Base-by-base conservation (phyloP, 2,797 vertebrate species). In the Pipistrellus kuhlii region DNA sequence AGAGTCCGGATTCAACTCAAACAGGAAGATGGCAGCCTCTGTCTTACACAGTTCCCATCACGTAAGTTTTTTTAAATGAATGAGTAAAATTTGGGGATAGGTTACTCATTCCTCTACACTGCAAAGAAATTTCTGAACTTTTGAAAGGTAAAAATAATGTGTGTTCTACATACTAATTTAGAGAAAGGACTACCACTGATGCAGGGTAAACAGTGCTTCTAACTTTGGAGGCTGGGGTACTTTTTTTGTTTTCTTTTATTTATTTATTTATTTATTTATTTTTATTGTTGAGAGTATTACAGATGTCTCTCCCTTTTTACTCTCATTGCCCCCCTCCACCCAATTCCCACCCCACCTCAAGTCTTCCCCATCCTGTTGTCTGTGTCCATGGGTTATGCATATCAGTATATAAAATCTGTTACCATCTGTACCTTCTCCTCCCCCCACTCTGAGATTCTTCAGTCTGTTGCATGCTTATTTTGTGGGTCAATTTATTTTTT, bases 1-100 rank as follows among this genome's bases (percentile, higher is more conserved):
- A 98, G 99, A 93, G 99, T 99, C 87, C 97, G 99, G 41, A 98
- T 99, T 35, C 99, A 99, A 97, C 97, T 99, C 53, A 99, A 98
- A 96, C 98, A 99, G 88, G 98, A 98, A 30, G 99, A 99, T 88
- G 99, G 99, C 69, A 99, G 96, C 83, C 95, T 99, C 0, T 99
- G 99, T 97, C 98, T 98, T 87, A 98, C 99, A 8, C 99, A 99
- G 75, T 99, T 99, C 96, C 93, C 98, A 55, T 99, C 99, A 92
- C 99, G 99, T 99, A 97, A 99, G 99, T 98, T 48, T 53, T 13
- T 88, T 87, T 53, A 83, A 91, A 75, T 80, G 18, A 93, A 69
- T 46, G 12, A 57, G 38, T 41, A 5, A 14, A 11, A 32, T 92
- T 92, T 69, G 44, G 66, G n/a, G 11, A 41, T 85, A 68, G 46